Evolutionary conservation across 1,140 invertebrate species (phyloP), one percentile per base, ranked within the genome.

Genomic region (Coelopa frigida): DNA sequence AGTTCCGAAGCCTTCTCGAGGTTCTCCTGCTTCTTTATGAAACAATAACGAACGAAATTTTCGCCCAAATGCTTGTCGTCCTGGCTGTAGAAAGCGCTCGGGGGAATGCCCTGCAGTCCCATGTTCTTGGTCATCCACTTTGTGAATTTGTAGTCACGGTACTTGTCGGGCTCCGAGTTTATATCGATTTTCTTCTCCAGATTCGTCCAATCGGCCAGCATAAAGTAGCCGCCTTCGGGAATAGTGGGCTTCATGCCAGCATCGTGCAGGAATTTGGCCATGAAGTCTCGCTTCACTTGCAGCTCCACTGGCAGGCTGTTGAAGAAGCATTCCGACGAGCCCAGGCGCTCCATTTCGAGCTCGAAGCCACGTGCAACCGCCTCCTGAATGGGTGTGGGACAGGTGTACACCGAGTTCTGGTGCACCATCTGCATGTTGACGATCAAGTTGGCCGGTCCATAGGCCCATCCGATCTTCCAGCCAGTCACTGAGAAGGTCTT

Each of bases 401-500:
- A 90, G 1, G 89, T 93, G 60, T 97, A 98, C 1, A 95, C 83
- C 55, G 81, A 85, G 73, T 97, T 97, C 71, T 98, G 94, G 73
- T 98, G 94, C 11, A 97, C 81, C 43, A 89, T 78, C 68, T 87
- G 83, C 17, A 94, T 68, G 56, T 94, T 89, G 21, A 72, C 70
- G 48, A 98, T 81, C 3, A 97, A 72, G 54, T 81, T 72, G 5
- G 78, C 76, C 2, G 92, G 89, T 3, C 88, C 91, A 68, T 98
- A 91, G 1, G 87, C 88, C 95, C 96, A 99, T n/a, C 95, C 94
- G 6, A 83, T 79, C 76, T 94, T 96, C 93, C 92, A 95, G 3
- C 96, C 96, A 5, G 96, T 99, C 4, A 94, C 90, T 54, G 89
- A 94, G 71, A 98, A 98, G 1, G 92, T 94, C 76, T 98, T 98